A percentile compares a stretch with the other conserved stretches of the same genome.
phyloP scores from a whole-genome alignment of 2,113 vertebrate species.

The Garra rufa region DNA sequence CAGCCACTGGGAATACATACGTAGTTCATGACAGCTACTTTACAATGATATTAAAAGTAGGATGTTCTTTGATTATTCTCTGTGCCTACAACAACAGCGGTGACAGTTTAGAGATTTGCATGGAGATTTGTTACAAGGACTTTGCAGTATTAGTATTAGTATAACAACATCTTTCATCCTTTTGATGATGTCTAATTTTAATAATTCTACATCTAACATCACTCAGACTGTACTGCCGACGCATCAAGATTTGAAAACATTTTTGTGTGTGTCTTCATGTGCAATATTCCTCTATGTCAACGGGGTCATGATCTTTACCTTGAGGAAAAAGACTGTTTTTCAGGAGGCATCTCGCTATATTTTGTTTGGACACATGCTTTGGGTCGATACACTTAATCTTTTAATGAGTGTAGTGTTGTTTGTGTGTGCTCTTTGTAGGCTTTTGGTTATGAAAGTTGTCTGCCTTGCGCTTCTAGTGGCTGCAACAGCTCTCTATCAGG shows the following conservation, averaged over 20 bases:
- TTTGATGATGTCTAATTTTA: constrained; percentile 3
- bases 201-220: not conserved
- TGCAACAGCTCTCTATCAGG: too few species aligned
- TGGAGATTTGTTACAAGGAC: not conserved
- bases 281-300: constrained; percentile 66
- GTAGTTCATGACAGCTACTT: not conserved
- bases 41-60: not conserved
- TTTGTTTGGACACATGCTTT: too few species aligned
- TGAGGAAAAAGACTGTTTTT: constrained; percentile 58
- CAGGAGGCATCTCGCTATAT: too few species aligned
- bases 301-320: constrained; percentile 61
- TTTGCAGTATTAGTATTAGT: not conserved
- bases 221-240: not conserved
- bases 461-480: too few species aligned
- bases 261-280: constrained; percentile 59
- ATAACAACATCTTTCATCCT: not conserved
- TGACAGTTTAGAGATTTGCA: too few species aligned
- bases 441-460: too few species aligned
- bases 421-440: too few species aligned
- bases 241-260: too few species aligned
- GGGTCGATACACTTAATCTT: too few species aligned
- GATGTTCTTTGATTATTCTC: not conserved
- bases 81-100: not conserved
- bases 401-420: too few species aligned
- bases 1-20: not conserved